Conservation (phyloP, 2,797 vertebrate genomes). For the Dromococcyx pavoninus region DNA sequence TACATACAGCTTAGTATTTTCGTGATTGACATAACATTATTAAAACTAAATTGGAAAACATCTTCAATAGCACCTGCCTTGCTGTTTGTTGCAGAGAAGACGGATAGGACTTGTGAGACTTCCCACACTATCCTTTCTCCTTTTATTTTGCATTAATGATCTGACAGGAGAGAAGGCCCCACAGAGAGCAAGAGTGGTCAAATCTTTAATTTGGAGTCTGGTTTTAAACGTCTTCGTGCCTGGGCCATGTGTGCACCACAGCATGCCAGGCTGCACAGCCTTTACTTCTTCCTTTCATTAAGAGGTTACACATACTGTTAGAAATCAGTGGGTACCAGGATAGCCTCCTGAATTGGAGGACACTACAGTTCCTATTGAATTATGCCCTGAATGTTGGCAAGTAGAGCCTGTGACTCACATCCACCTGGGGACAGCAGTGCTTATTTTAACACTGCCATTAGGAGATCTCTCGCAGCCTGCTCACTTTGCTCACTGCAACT, state of each 20-base stretch:
- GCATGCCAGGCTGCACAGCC: not conserved
- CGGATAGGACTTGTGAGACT: not conserved
- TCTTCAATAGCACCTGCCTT: constrained; percentile 26
- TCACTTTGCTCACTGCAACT: not conserved
- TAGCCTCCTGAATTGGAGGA: not conserved
- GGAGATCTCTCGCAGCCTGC: not conserved
- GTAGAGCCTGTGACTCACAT: not conserved
- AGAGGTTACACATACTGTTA: not conserved
- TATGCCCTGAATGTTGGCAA: not conserved
- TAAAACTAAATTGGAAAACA: constrained; percentile 24
- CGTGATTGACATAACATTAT: constrained; percentile 52
- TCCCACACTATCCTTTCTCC: not conserved
- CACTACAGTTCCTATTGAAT: not conserved
- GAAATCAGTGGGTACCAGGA: not conserved
- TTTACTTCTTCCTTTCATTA: not conserved
- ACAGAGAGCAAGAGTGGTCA: not conserved
- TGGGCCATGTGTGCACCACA: not conserved
- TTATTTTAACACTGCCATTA: not conserved
- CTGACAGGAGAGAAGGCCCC: not conserved
- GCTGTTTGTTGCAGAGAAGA: not conserved
- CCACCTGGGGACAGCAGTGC: not conserved
- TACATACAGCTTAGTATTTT: constrained; percentile 9
- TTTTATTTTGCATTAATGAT: not conserved
- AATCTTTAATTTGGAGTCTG: not conserved
- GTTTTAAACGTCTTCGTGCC: not conserved